Conservation (phyloP, 2,888 invertebrate genomes). For the Heliothis peltigera region DNA sequence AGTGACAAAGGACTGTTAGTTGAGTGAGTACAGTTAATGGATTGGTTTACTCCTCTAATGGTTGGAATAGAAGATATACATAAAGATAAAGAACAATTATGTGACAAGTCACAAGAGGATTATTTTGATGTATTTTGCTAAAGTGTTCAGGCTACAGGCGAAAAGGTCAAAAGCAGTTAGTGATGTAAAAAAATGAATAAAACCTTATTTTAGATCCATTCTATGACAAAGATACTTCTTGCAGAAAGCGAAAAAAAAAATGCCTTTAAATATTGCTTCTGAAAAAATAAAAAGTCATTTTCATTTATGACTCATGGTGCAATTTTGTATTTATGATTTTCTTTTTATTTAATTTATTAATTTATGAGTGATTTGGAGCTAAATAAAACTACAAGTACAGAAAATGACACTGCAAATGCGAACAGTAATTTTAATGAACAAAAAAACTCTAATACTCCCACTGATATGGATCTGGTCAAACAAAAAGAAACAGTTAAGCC, state of each 20-base stretch:
- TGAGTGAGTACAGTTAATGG: conserved; percentile 48
- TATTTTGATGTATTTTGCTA: background rate
- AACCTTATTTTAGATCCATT: background rate
- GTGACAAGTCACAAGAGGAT: conserved; percentile 13
- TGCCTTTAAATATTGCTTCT: background rate
- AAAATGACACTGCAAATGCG: conserved; percentile 15
- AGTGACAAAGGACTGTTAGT: conserved; percentile 55
- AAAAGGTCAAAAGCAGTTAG: no score
- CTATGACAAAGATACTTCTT: background rate
- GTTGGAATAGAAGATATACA: conserved; percentile 47
- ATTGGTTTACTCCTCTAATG: conserved; percentile 36
- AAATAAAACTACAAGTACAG: background rate
- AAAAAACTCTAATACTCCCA: conserved; percentile 6
- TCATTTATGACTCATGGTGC: conserved; percentile 3
- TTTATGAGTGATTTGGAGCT: conserved; percentile 36
- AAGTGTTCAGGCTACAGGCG: no score
- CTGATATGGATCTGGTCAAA: conserved; percentile 31
- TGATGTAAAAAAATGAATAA: background rate
- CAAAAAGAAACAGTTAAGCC: conserved; percentile 28
- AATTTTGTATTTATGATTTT: conserved; percentile 7
- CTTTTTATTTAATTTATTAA: conserved; percentile 6
- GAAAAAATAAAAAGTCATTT: conserved; percentile 23
- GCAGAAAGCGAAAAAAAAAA: background rate
- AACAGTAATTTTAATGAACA: conserved; percentile 10
- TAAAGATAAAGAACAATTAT: conserved; percentile 49